phyloP scores from a whole-genome alignment of 2,797 vertebrate species.

The Molothrus aeneus region DNA sequence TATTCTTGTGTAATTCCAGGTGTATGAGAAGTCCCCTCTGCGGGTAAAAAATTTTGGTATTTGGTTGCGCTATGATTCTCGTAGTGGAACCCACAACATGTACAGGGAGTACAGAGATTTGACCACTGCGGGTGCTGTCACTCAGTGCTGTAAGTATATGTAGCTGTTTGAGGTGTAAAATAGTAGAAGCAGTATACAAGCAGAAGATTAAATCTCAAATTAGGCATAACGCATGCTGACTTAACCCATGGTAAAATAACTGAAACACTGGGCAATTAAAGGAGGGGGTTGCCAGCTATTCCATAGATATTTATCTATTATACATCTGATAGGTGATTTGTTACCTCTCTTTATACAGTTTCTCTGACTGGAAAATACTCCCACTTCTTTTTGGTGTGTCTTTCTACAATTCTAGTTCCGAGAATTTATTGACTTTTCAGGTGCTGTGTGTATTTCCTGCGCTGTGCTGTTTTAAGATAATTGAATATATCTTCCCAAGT shows the following conservation, averaged over 20 bases:
- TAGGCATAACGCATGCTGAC: background rate
- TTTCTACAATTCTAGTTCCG: background rate
- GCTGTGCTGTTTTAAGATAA: background rate
- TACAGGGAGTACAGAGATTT: conserved; percentile 97
- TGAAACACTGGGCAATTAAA: background rate
- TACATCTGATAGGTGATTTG: background rate
- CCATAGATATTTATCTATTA: background rate
- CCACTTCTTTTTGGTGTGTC: background rate
- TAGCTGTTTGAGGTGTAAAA: background rate
- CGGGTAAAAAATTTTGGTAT: conserved; percentile 98
- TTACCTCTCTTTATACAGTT: background rate
- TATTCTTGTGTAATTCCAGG: conserved; percentile 71
- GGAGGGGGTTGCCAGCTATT: background rate
- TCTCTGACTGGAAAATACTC: background rate
- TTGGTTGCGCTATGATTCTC: conserved; percentile 97
- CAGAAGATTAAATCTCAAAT: background rate
- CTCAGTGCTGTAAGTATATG: conserved; percentile 93
- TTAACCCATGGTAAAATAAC: background rate
- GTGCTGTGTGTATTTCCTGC: background rate
- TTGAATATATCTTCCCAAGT: background rate
- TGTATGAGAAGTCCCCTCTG: conserved; percentile 92
- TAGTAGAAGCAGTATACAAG: background rate
- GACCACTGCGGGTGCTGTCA: conserved; percentile 94
- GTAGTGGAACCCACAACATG: conserved; percentile 98
- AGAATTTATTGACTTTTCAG: background rate